Conservation (phyloP, 2,113 vertebrate species). For the Tor tambroides region DNA sequence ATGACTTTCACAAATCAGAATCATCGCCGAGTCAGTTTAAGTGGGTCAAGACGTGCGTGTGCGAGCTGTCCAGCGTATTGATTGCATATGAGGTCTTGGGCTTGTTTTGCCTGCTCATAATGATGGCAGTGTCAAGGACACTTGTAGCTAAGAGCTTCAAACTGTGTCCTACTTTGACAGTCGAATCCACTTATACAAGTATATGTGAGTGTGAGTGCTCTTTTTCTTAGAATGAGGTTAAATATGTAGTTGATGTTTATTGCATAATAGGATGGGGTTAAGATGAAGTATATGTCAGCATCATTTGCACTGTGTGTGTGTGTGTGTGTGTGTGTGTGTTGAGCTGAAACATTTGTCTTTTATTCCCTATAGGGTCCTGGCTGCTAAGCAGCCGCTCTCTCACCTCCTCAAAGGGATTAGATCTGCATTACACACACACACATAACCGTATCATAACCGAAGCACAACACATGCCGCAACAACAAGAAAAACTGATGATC, state of each 20-base stretch:
- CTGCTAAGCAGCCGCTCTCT: conserved; percentile 47
- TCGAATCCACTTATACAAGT: conserved; percentile 35
- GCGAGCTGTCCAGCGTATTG: background rate
- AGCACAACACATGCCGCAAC: conserved; percentile 17
- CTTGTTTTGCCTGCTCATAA: background rate
- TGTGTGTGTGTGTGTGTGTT: conserved; percentile 17
- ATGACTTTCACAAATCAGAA: background rate
- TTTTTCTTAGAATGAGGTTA: background rate
- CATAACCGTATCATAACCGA: conserved; percentile 6
- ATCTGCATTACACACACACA: conserved; percentile 35
- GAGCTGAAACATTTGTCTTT: conserved; percentile 12
- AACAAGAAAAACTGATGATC: conserved; percentile 18
- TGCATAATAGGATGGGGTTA: background rate
- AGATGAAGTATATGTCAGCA: background rate
- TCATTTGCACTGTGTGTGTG: conserved; percentile 1
- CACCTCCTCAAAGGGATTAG: conserved; percentile 46
- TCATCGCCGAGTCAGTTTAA: background rate
- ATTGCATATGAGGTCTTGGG: background rate
- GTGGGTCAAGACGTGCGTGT: background rate
- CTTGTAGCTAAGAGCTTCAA: background rate
- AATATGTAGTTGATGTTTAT: background rate
- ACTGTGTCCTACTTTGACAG: conserved; percentile 9
- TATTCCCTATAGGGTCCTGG: conserved; percentile 31
- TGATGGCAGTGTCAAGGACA: conserved; percentile 2
- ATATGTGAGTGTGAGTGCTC: background rate